A percentile compares a stretch with the other conserved stretches of the same genome.
These are phyloP conservation scores for Pachycephala philippinensis DNA, from an alignment of 2,113 vertebrate genomes.

Conservation along the genomic window DNA sequence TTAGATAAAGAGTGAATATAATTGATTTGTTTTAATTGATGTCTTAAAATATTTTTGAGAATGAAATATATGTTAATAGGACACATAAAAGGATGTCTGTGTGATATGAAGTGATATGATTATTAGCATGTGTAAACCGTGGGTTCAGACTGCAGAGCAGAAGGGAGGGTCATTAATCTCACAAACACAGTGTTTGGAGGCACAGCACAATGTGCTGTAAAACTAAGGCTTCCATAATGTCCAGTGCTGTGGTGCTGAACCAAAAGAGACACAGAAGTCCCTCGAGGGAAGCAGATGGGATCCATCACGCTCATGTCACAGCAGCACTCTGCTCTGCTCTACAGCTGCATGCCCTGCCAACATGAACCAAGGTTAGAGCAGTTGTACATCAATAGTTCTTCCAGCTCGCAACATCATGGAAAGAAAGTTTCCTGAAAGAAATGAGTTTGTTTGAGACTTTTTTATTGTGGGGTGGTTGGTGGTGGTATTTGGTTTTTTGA, in stretches of 20 bases:
- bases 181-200: neutral
- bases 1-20: neutral
- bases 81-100: neutral
- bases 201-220: accelerated
- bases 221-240: accelerated
- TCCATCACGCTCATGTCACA: accelerated
- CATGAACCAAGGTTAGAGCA: neutral
- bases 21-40: neutral
- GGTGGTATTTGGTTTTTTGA: neutral
- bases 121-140: neutral
- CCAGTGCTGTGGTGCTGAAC: neutral
- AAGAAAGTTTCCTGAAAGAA: neutral
- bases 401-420: neutral
- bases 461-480: accelerated
- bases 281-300: neutral
- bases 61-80: neutral
- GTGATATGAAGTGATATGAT: neutral
- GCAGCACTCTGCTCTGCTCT: neutral
- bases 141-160: neutral
- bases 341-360: neutral
- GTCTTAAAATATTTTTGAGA: neutral
- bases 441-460: neutral
- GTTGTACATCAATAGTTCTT: neutral
- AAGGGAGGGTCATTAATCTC: neutral
- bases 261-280: neutral